Base-by-base conservation (phyloP, 2,797 vertebrate species). In the Lates japonicus region DNA sequence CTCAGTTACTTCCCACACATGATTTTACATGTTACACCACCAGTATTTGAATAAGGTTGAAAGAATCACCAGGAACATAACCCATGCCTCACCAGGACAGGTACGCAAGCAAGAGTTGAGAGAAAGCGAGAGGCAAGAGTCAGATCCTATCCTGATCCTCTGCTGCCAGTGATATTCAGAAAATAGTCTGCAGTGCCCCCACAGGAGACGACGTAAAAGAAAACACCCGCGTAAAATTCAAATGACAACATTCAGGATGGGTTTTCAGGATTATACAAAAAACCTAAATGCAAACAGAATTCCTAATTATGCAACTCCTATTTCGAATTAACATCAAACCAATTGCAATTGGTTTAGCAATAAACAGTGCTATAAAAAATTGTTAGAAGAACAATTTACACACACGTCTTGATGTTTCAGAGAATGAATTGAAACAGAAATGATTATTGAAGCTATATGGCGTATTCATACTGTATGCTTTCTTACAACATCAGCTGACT, bases 121-220 rank as follows among this genome's bases (percentile, higher is more conserved):
- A n/a, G n/a, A n/a, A n/a, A 55, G 25, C 13, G 17, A 3, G 25
- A 55, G 14, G 17, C 12, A 42, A n/a, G 12, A 42, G 13, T 42
- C 46, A 35, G 25, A 60, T 16, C 14, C 63, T 49, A 29, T 71
- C n/a, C n/a, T n/a, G n/a, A 8, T 37, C 42, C 39, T 75, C 59
- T 37, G 25, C 72, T n/a, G 55, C 39, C 42, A 41, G 54, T 69
- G 22, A 37, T 12, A 5, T n/a, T 89, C 78, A 88, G 68, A 81
- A 63, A 90, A 85, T 88, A 91, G 94, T 90, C 93, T 94, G 88
- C 79, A 95, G 94, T 78, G 84, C 95, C 86, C 93, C 94, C 57
- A 81, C 88, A 94, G 95, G 94, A 85, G 25, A 77, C 60, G 14
- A n/a, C n/a, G n/a, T n/a, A 59, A 31, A 57, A 33, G 64, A 80